These are phyloP conservation scores for Arnoldichthys spilopterus DNA, from an alignment of 2,797 vertebrate species.

Conservation along the genomic window DNA sequence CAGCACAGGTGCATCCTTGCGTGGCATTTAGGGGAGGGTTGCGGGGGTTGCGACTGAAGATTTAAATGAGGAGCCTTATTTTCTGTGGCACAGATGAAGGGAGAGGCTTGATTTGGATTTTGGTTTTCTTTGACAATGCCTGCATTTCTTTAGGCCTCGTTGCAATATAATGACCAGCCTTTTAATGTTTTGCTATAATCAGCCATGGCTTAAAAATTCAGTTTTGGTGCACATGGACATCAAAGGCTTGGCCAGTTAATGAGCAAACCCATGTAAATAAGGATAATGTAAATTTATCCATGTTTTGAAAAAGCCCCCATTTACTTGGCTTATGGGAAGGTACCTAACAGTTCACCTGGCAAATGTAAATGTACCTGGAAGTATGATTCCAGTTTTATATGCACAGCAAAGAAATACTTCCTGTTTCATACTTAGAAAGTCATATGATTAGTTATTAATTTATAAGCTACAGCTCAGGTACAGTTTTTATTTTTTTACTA, in stretches of 20 bases:
- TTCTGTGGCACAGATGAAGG: conserved; percentile 56
- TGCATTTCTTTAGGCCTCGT: conserved; percentile 22
- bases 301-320: conserved; percentile 1
- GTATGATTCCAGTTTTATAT: not conserved
- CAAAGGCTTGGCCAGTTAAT: not conserved
- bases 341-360: not conserved
- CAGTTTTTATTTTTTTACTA: not conserved
- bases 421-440: not conserved
- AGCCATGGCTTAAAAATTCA: conserved; percentile 2
- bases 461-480: not conserved
- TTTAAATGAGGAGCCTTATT: conserved; percentile 58
- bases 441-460: not conserved
- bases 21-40: conserved; percentile 69
- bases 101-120: conserved; percentile 58
- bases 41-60: conserved; percentile 45
- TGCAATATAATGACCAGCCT: conserved; percentile 34
- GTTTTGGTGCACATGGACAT: not conserved
- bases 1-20: conserved; percentile 84
- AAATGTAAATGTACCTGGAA: not conserved
- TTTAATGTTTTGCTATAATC: conserved; percentile 34
- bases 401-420: not conserved
- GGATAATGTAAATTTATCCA: conserved; percentile 1
- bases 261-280: not conserved
- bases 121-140: conserved; percentile 37
- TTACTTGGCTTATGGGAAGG: not conserved